These are phyloP conservation scores for Cenopis cana DNA, from an alignment of 2,888 invertebrate genomes.

Conservation along the genomic window DNA sequence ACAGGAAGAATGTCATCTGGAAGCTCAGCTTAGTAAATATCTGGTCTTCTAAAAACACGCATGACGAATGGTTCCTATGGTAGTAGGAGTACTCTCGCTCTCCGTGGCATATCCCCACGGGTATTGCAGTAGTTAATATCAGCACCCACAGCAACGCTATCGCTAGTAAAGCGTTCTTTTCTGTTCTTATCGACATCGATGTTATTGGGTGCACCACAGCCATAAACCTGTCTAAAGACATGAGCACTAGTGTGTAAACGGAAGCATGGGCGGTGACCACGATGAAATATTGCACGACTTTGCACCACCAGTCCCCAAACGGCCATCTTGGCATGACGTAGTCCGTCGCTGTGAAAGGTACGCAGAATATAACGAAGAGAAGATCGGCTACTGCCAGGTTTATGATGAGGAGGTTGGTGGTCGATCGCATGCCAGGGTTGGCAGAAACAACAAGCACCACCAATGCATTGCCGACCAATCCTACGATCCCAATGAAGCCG, in stretches of 20 bases:
- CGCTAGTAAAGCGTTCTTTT: conserved; percentile 91
- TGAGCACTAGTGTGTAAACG: conserved; percentile 96
- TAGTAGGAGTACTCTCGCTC: conserved; percentile 88
- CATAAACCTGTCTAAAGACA: conserved; percentile 96
- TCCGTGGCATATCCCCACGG: conserved; percentile 91
- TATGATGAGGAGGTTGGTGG: conserved; percentile 96
- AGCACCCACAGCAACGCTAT: conserved; percentile 92
- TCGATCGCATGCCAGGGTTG: conserved; percentile 96
- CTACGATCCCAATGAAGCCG: conserved; percentile 93
- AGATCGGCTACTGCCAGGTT: conserved; percentile 96
- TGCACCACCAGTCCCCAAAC: conserved; percentile 95
- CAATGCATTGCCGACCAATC: conserved; percentile 94
- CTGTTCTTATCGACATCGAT: conserved; percentile 93
- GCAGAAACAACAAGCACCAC: conserved; percentile 95
- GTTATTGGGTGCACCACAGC: conserved; percentile 97
- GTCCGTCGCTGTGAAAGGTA: conserved; percentile 96
- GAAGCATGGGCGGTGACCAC: conserved; percentile 97
- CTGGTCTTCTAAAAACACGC: conserved; percentile 87
- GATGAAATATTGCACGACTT: conserved; percentile 95
- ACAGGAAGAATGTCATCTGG: conserved; percentile 93
- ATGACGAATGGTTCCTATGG: conserved; percentile 87
- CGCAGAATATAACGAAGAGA: conserved; percentile 96
- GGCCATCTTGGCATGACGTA: conserved; percentile 96
- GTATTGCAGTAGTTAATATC: conserved; percentile 91
- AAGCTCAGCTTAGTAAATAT: conserved; percentile 86